Evolutionary conservation across 2,888 invertebrate genomes (phyloP), one percentile per base, ranked within the genome.

Genomic region (Pterostichus niger): DNA sequence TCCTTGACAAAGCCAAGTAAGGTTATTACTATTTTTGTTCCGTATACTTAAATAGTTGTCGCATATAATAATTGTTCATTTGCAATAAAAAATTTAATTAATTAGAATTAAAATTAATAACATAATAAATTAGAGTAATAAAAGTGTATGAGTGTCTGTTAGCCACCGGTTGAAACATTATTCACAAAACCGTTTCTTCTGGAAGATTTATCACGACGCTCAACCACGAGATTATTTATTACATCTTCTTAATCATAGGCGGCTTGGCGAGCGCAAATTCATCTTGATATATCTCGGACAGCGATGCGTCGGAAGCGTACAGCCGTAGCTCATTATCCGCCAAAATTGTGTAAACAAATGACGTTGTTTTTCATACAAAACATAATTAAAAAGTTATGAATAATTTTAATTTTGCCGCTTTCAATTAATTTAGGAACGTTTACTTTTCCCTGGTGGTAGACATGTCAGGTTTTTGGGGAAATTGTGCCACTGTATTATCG

Each of bases 171-270:
- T 80, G 33, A 3, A 44, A 54, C 73, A 81, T 81, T 81, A 73
- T 56, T 81, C 73, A 68, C 54, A 56, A 17, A 73, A 56, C 40
- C 35, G 44, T 24, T 78, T 24, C 59, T 17, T 33, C 24, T 61
- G 24, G 82, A 33, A 84, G 86, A 87, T 87, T 86, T 87, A 87
- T 86, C 82, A 85, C 85, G 85, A 86, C 85, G 86, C 85, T 86
- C 85, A 85, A 85, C 86, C 86, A 85, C 86, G 86, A 85, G 85
- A 86, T 86, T 88, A 88, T 88, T 88, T 88, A 88, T 88, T 88
- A 85, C 87, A 76, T 83, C 84, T 85, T 85, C 86, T 88, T 87
- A 88, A 88, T 88, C 88, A 88, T 88, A 85, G 85, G 85, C 80
- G 85, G 87, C 31, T 9, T 17, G 31, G n/a, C n/a, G 59, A 17